phyloP scores from a whole-genome alignment of 2,888 invertebrate genomes.

The Ochlodes sylvanus region DNA sequence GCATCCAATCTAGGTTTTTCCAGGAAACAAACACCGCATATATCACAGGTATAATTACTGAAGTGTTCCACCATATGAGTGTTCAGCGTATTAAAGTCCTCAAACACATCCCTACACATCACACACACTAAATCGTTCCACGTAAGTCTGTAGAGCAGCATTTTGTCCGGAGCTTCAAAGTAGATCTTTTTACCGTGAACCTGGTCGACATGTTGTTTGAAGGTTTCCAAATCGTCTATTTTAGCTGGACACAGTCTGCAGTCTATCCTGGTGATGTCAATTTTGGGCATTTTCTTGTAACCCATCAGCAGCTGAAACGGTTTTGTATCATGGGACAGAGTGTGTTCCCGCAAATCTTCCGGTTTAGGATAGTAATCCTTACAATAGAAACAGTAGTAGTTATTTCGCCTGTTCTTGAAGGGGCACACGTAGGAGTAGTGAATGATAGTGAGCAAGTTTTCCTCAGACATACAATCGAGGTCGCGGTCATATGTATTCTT shows the following conservation, averaged over 20 bases:
- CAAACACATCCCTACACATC: slow-evolving; percentile 74
- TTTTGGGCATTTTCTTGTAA: slow-evolving; percentile 76
- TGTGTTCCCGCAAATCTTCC: slow-evolving; percentile 74
- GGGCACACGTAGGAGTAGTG: slow-evolving; percentile 77
- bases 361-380: slow-evolving; percentile 78
- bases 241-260: slow-evolving; percentile 68
- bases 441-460: slow-evolving; percentile 73
- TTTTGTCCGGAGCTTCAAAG: slow-evolving; percentile 74
- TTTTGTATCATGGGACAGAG: slow-evolving; percentile 71
- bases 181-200: slow-evolving; percentile 75
- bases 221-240: slow-evolving; percentile 66
- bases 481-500: slow-evolving; percentile 71
- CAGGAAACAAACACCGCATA: slow-evolving; percentile 77
- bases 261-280: slow-evolving; percentile 75
- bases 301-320: slow-evolving; percentile 76
- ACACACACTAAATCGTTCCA: slow-evolving; percentile 78
- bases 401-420: slow-evolving; percentile 75
- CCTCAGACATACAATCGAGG: slow-evolving; percentile 76
- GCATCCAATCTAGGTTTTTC: slow-evolving; percentile 78
- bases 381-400: slow-evolving; percentile 79
- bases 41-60: slow-evolving; percentile 75
- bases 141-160: slow-evolving; percentile 67
- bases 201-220: slow-evolving; percentile 72
- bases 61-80: slow-evolving; percentile 79
- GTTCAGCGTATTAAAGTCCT: slow-evolving; percentile 73